Evolutionary conservation across 2,888 invertebrate genomes (phyloP).

Genomic region (Drosophila testacea): DNA sequence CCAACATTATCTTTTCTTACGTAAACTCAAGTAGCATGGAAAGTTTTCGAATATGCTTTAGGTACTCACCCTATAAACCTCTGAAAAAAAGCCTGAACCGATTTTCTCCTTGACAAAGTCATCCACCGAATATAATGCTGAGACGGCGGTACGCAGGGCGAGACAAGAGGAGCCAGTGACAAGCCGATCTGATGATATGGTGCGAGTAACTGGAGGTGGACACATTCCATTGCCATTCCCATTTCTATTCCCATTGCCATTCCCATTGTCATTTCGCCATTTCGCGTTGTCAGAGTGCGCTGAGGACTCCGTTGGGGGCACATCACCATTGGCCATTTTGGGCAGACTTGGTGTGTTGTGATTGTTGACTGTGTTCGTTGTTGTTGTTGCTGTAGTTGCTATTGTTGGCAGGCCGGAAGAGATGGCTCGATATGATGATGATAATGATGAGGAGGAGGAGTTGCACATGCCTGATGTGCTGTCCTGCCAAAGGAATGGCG

Average conservation of each 20-base stretch:
- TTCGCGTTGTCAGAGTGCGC: slow-evolving; percentile 5
- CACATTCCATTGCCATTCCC: slow-evolving; percentile 23
- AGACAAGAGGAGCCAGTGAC: slow-evolving; percentile 93
- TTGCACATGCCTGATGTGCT: slow-evolving; percentile 59
- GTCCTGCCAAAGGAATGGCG: slow-evolving; percentile 44
- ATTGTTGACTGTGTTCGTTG: neutral
- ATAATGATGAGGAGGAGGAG: neutral
- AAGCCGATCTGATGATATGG: slow-evolving; percentile 86
- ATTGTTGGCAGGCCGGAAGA: slow-evolving; percentile 18
- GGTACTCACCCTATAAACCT: slow-evolving; percentile 96
- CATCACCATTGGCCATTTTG: slow-evolving; percentile 27
- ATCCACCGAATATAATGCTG: slow-evolving; percentile 95
- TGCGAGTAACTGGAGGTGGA: slow-evolving; percentile 78
- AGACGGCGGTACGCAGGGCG: slow-evolving; percentile 95
- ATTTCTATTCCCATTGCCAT: slow-evolving; percentile 26
- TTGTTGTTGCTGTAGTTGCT: neutral
- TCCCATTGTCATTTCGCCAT: slow-evolving; percentile 2
- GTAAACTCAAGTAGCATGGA: neutral
- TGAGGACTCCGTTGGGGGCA: slow-evolving; percentile 16
- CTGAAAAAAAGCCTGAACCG: slow-evolving; percentile 98
- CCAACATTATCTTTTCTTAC: neutral
- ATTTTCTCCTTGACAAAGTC: slow-evolving; percentile 97
- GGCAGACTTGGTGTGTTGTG: neutral
- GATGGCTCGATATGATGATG: neutral
- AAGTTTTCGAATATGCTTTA: neutral